Conservation (phyloP, 2,888 invertebrate species). For the Trissolcus brochymenae region DNA sequence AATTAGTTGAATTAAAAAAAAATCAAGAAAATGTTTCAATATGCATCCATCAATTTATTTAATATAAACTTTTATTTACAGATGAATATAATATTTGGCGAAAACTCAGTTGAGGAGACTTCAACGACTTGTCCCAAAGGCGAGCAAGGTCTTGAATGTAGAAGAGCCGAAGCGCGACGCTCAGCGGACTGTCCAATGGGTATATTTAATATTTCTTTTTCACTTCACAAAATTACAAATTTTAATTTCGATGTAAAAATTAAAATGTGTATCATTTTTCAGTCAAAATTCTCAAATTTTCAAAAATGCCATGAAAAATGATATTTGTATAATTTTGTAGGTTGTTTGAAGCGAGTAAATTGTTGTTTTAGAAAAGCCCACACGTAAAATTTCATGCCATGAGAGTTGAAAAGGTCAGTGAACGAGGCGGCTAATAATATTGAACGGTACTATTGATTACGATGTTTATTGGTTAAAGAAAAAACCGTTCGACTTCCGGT, state of each 20-base stretch:
- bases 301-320: no score
- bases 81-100: slow-evolving; percentile 71
- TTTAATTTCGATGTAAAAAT: no score
- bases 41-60: not conserved
- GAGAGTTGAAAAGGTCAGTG: slow-evolving; percentile 20
- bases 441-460: slow-evolving; percentile 19
- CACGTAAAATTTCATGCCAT: not conserved
- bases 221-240: no score
- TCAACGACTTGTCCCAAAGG: slow-evolving; percentile 72
- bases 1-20: not conserved
- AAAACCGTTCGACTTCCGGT: slow-evolving; percentile 44
- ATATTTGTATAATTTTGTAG: not conserved
- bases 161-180: slow-evolving; percentile 74
- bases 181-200: slow-evolving; percentile 75
- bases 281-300: no score
- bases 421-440: slow-evolving; percentile 27
- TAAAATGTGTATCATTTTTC: no score
- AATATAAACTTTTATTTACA: slow-evolving; percentile 30
- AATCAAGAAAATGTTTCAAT: not conserved
- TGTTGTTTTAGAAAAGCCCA: not conserved
- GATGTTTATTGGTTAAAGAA: slow-evolving; percentile 26
- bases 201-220: slow-evolving; percentile 56
- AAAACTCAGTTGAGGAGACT: slow-evolving; percentile 68
- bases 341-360: not conserved
- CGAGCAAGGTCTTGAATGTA: slow-evolving; percentile 74